Evolutionary conservation across 1,140 invertebrate species (phyloP).

Genomic region (Teleopsis dalmanni): DNA sequence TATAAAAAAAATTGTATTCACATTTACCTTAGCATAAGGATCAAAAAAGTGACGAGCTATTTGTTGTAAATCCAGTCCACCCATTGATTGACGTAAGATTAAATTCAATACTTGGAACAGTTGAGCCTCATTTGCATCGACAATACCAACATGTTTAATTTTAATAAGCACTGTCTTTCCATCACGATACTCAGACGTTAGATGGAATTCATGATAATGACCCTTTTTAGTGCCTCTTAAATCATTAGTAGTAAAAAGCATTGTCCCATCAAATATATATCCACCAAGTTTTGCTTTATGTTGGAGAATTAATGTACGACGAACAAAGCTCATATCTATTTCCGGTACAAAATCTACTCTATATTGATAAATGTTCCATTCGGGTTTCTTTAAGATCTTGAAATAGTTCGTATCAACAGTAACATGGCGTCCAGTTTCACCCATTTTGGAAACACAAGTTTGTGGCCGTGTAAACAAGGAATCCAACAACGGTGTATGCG

Average conservation of each 20-base stretch:
- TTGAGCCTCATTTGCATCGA: slow-evolving; percentile 26
- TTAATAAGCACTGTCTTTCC: slow-evolving; percentile 38
- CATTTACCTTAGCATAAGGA: slow-evolving; percentile 52
- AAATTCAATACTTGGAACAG: slow-evolving; percentile 49
- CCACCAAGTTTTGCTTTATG: slow-evolving; percentile 29
- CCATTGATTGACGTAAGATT: slow-evolving; percentile 62
- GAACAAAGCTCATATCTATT: slow-evolving; percentile 24
- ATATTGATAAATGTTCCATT: slow-evolving; percentile 77
- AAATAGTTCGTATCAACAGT: slow-evolving; percentile 68
- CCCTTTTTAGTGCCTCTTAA: slow-evolving; percentile 26
- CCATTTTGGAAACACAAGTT: slow-evolving; percentile 19
- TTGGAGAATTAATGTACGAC: slow-evolving; percentile 21
- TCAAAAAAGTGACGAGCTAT: slow-evolving; percentile 76
- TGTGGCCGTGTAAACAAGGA: slow-evolving; percentile 27
- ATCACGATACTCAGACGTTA: slow-evolving; percentile 27
- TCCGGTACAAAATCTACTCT: slow-evolving; percentile 70
- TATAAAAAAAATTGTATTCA: too few relatives aligned
- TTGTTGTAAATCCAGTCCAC: slow-evolving; percentile 54
- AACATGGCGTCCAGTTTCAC: slow-evolving; percentile 17
- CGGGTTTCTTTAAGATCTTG: slow-evolving; percentile 53
- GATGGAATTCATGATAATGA: slow-evolving; percentile 21
- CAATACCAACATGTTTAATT: slow-evolving; percentile 25
- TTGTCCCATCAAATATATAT: slow-evolving; percentile 50
- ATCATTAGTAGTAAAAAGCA: too few relatives aligned
- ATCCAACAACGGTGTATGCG: too few relatives aligned